phyloP scores from a whole-genome alignment of 2,113 vertebrate species.

The Miniopterus natalensis region DNA sequence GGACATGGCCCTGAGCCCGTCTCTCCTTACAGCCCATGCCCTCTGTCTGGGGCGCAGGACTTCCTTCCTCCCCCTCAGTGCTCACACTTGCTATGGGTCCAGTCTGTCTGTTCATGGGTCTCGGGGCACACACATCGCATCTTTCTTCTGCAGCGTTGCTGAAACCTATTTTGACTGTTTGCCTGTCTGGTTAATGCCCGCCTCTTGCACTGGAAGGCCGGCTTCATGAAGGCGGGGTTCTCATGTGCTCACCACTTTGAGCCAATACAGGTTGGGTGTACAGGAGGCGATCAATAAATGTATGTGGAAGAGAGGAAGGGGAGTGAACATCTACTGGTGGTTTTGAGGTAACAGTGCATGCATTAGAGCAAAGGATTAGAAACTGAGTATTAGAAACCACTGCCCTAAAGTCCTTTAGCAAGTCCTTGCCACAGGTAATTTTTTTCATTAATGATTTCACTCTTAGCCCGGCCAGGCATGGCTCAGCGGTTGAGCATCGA shows the following conservation, averaged over 20 bases:
- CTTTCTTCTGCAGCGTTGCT: background rate
- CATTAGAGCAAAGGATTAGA: background rate
- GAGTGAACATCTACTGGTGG: background rate
- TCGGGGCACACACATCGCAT: background rate
- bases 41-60: background rate
- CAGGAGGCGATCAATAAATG: background rate
- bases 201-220: background rate
- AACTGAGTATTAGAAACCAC: background rate
- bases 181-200: background rate
- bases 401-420: background rate
- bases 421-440: background rate
- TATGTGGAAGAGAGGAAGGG: background rate
- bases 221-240: background rate
- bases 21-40: background rate
- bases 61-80: background rate
- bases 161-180: background rate
- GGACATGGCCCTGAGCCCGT: rapidly evolving
- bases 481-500: too few relatives aligned
- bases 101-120: rapidly evolving
- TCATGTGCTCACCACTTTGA: background rate
- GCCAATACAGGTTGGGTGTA: background rate
- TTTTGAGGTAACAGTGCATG: background rate
- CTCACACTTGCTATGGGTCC: background rate
- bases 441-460: background rate
- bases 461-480: background rate